Evolutionary conservation across 2,113 vertebrate genomes (phyloP).

Genomic region (Amia ocellicauda): DNA sequence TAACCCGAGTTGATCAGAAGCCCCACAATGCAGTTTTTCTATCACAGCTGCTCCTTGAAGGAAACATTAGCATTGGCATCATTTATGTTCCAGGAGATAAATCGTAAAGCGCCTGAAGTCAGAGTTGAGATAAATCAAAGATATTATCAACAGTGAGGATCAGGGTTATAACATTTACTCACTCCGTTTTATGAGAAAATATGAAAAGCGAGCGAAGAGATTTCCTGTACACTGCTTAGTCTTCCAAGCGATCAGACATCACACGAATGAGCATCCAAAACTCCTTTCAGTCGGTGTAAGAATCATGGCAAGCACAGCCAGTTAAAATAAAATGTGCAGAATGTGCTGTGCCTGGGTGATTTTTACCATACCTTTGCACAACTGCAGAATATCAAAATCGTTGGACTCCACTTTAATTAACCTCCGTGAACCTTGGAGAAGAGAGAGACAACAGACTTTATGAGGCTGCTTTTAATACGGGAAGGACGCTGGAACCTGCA

Average conservation of each 20-base stretch:
- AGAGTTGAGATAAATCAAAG: slow-evolving; percentile 51
- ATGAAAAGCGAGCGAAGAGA: slow-evolving; percentile 29
- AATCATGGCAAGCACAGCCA: too few relatives aligned
- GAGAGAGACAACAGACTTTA: too few relatives aligned
- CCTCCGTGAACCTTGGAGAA: too few relatives aligned
- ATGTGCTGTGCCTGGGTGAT: too few relatives aligned
- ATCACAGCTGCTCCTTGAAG: slow-evolving; percentile 46
- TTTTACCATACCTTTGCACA: too few relatives aligned
- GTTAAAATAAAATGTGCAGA: too few relatives aligned
- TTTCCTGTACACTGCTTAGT: not conserved
- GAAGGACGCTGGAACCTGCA: too few relatives aligned
- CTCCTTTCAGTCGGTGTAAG: too few relatives aligned
- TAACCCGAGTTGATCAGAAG: not conserved
- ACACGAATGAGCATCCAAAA: too few relatives aligned
- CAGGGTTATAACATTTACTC: slow-evolving; percentile 40
- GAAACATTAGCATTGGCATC: slow-evolving; percentile 33
- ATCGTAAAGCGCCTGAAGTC: slow-evolving; percentile 43
- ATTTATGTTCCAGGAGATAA: slow-evolving; percentile 23
- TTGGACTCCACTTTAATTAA: too few relatives aligned
- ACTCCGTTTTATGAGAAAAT: slow-evolving; percentile 43
- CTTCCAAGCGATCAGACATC: slow-evolving; percentile 20
- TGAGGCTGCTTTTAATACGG: too few relatives aligned
- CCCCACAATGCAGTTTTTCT: not conserved
- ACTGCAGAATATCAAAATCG: too few relatives aligned
- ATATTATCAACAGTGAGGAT: slow-evolving; percentile 49